Evolutionary conservation across 1,140 invertebrate species (phyloP).

Genomic region (Atta colombica): DNA sequence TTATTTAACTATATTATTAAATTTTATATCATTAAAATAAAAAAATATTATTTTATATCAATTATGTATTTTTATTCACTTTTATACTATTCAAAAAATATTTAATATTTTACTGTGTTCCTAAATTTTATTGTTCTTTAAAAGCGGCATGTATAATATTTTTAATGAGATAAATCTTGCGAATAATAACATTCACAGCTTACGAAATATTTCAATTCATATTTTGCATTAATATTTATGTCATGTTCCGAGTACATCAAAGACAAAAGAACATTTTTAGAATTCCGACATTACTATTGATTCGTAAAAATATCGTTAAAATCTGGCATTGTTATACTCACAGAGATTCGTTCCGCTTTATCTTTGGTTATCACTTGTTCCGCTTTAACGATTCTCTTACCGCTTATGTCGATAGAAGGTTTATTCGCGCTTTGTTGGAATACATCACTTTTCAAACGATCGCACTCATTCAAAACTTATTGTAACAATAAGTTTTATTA

Average conservation of each 20-base stretch:
- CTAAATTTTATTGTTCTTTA: background rate
- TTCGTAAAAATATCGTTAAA: constrained; percentile 3
- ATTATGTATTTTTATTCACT: background rate
- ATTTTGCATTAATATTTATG: background rate
- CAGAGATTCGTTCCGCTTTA: constrained; percentile 13
- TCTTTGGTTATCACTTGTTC: constrained; percentile 5
- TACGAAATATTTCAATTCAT: constrained; percentile 6
- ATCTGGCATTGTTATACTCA: constrained; percentile 13
- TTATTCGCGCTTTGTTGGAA: constrained; percentile 14
- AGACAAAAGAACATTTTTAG: background rate
- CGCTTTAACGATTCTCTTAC: constrained; percentile 24
- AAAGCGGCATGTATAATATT: background rate
- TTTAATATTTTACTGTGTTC: background rate
- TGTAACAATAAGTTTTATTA: background rate
- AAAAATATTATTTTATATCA: constrained; percentile 11
- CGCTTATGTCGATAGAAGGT: background rate
- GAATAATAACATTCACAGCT: background rate
- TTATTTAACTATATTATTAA: constrained; percentile 8
- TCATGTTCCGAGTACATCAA: background rate
- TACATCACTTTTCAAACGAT: background rate
- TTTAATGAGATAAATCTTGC: background rate
- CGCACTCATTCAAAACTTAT: background rate
- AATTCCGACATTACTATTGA: constrained; percentile 4
- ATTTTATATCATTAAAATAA: background rate
- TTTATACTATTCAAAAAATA: background rate